Evolutionary conservation across 2,888 invertebrate species (phyloP).

Genomic region (Cephus runcator): DNA sequence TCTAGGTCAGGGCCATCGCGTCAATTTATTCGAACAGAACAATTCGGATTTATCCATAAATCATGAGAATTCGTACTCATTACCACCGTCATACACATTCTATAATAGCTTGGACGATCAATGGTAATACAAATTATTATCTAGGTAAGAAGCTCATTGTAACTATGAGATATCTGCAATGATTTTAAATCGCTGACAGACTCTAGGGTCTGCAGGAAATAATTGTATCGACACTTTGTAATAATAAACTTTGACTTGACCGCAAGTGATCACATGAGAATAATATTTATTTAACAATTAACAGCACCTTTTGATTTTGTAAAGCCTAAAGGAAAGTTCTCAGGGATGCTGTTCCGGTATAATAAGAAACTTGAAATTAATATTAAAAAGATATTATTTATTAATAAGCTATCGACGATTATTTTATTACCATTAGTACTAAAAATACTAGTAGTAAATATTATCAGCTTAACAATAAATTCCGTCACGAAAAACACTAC

Average conservation of each 20-base stretch:
- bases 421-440: neutral
- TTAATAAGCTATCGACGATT: neutral
- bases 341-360: neutral
- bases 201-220: neutral
- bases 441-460: neutral
- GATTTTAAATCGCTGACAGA: neutral
- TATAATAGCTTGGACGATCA: neutral
- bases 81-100: neutral
- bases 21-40: neutral
- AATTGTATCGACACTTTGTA: constrained; percentile 15
- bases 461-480: neutral
- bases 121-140: no score
- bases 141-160: neutral
- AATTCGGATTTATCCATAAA: neutral
- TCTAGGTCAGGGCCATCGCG: neutral
- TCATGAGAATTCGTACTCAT: neutral
- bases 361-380: neutral
- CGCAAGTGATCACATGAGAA: neutral
- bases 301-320: neutral
- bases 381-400: neutral
- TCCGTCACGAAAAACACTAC: neutral
- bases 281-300: neutral
- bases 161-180: neutral
- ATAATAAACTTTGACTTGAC: constrained; percentile 22
- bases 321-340: neutral